These are phyloP conservation scores for Pyrocephalus nanus DNA, from an alignment of 2,797 vertebrate species.

Conservation along the genomic window DNA sequence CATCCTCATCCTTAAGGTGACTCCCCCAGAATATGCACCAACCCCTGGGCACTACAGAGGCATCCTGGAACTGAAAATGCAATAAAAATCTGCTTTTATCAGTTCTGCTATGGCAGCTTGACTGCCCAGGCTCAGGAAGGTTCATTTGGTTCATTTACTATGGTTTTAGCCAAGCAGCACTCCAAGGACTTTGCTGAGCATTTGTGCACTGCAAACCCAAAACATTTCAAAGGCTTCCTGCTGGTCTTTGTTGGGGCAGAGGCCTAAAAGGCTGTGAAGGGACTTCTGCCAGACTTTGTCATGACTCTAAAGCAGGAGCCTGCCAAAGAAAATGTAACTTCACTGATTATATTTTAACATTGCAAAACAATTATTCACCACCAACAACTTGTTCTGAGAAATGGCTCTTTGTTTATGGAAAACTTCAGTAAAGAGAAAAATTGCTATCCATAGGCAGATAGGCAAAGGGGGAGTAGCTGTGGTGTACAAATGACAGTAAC, in stretches of 20 bases:
- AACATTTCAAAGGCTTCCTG: not conserved
- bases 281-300: not conserved
- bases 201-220: not conserved
- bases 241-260: not conserved
- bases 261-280: not conserved
- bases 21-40: not conserved
- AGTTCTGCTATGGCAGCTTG: not conserved
- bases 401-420: not conserved
- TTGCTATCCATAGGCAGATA: not conserved
- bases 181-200: not conserved
- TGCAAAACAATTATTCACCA: not conserved
- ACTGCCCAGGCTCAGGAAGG: not conserved
- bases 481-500: not conserved
- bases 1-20: not conserved
- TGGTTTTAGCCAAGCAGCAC: not conserved
- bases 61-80: not conserved
- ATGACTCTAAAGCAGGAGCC: not conserved
- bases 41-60: not conserved
- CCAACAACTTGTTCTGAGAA: not conserved
- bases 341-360: not conserved
- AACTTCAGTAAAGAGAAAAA: not conserved
- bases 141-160: not conserved
- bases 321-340: slow-evolving; percentile 18
- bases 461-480: not conserved
- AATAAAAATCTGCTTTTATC: not conserved